Conservation (phyloP, 2,797 vertebrate species). For the Ptychobarbus kaznakovi region DNA sequence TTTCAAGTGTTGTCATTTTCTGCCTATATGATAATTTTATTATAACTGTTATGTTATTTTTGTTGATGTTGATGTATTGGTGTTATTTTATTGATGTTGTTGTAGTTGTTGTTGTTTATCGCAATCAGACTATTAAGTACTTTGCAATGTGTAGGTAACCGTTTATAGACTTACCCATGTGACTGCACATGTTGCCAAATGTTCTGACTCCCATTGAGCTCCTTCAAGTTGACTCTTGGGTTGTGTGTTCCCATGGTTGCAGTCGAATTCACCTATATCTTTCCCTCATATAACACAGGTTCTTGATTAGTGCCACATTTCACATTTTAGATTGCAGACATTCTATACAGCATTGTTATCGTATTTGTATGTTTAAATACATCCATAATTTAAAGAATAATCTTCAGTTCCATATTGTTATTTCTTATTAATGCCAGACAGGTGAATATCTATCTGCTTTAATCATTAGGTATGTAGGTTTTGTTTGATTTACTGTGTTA, state of each 20-base stretch:
- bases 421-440: slow-evolving; percentile 30
- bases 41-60: slow-evolving; percentile 79
- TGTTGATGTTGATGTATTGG: slow-evolving; percentile 65
- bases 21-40: slow-evolving; percentile 81
- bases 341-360: slow-evolving; percentile 10
- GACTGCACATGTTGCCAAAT: slow-evolving; percentile 78
- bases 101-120: slow-evolving; percentile 74
- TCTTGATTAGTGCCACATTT: slow-evolving; percentile 32
- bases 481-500: slow-evolving; percentile 51
- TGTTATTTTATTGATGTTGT: slow-evolving; percentile 72
- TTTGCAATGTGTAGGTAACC: slow-evolving; percentile 76
- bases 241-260: slow-evolving; percentile 67
- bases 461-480: slow-evolving; percentile 38
- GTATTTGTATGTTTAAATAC: slow-evolving; percentile 40
- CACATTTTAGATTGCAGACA: slow-evolving; percentile 40
- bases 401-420: neutral
- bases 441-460: slow-evolving; percentile 30
- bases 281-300: slow-evolving; percentile 34
- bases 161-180: slow-evolving; percentile 73
- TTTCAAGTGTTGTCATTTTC: slow-evolving; percentile 67
- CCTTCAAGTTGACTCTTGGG: slow-evolving; percentile 65
- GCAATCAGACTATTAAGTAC: slow-evolving; percentile 76
- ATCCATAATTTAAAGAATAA: slow-evolving; percentile 3
- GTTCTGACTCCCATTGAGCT: slow-evolving; percentile 70
- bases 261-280: slow-evolving; percentile 65